phyloP scores from a whole-genome alignment of 1,140 invertebrate genomes.

The Leptopilina boulardi region DNA sequence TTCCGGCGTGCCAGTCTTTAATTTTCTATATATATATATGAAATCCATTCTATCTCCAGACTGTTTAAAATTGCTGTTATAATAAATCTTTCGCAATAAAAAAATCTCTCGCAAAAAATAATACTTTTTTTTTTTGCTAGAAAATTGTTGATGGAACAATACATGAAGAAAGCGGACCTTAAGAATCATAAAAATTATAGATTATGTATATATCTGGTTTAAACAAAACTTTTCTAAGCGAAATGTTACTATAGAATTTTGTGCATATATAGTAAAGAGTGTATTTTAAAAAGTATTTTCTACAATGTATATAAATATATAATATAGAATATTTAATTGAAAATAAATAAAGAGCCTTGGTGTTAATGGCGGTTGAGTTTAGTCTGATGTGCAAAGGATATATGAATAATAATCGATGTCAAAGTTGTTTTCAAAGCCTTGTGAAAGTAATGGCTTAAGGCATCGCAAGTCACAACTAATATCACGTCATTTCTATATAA shows the following conservation, averaged over 20 bases:
- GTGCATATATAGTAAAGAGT: no score
- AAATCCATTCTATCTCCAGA: not conserved
- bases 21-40: not conserved
- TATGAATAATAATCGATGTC: conserved; percentile 10
- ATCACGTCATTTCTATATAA: not conserved
- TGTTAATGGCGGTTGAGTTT: not conserved
- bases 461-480: conserved; percentile 9
- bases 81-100: not conserved
- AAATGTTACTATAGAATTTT: no score
- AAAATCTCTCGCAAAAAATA: no score
- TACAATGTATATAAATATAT: not conserved
- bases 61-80: not conserved
- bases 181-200: no score
- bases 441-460: not conserved
- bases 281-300: no score
- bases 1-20: conserved; percentile 1
- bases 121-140: no score
- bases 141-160: no score
- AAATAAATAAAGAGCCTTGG: not conserved
- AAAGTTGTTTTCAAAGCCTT: conserved; percentile 4
- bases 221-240: no score
- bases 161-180: no score
- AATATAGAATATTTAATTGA: not conserved
- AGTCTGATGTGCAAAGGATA: not conserved
- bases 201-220: no score